phyloP scores from a whole-genome alignment of 30 jellyfish, hydroid and myxozoan genomes.

The Rhopilema esculentum region DNA sequence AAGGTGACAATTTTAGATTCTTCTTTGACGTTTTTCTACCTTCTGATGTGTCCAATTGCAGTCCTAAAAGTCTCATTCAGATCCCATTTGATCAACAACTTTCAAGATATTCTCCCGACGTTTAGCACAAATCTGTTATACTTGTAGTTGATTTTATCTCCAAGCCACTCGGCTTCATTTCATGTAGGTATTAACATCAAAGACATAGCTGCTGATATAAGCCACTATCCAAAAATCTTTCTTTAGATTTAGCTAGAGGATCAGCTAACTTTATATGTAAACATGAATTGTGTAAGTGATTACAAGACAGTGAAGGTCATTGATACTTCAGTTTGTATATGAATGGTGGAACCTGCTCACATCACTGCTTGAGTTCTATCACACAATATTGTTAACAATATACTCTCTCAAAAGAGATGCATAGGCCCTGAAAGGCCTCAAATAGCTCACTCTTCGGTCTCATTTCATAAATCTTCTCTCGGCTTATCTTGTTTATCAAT shows the following conservation, averaged over 20 bases:
- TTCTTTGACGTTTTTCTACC: no score
- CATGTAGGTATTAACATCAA: neutral
- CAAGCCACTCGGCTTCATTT: neutral
- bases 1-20: neutral
- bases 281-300: neutral
- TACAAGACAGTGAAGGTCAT: no score
- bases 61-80: no score
- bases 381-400: neutral
- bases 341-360: neutral
- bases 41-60: no score
- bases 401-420: neutral
- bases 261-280: neutral
- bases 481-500: neutral
- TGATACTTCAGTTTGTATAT: neutral
- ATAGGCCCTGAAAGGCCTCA: neutral
- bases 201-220: neutral
- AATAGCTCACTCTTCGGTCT: neutral
- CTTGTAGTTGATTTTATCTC: neutral
- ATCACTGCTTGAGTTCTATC: neutral
- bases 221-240: neutral
- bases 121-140: neutral
- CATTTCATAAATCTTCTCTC: neutral
- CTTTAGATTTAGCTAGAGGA: neutral
- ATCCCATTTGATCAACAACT: no score
- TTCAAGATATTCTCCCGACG: neutral